Conservation (phyloP, 2,888 invertebrate genomes). For the Lissonota sp. region DNA sequence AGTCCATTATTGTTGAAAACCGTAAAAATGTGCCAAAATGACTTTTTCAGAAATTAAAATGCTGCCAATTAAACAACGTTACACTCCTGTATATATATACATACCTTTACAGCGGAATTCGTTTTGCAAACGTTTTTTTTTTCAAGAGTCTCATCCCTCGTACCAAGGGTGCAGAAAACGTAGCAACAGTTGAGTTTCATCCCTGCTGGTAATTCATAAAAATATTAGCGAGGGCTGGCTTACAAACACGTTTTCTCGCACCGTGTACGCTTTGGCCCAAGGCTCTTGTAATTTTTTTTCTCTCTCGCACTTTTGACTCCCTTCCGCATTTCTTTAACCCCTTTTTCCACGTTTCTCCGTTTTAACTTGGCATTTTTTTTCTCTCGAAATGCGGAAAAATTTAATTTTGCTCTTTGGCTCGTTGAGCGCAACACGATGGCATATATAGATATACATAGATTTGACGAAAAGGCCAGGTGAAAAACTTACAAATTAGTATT, state of each 20-base stretch:
- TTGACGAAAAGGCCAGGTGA: too few relatives aligned
- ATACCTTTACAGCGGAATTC: background rate
- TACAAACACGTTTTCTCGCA: constrained; percentile 9
- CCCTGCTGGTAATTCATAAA: constrained; percentile 44
- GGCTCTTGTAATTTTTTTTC: constrained; percentile 16
- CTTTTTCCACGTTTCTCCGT: background rate
- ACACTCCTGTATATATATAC: too few relatives aligned
- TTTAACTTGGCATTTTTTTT: background rate
- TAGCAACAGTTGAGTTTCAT: constrained; percentile 38
- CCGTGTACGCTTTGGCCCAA: background rate
- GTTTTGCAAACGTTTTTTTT: constrained; percentile 43
- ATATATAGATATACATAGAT: too few relatives aligned
- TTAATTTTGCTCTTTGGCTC: too few relatives aligned
- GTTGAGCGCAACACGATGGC: too few relatives aligned
- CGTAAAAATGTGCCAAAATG: too few relatives aligned
- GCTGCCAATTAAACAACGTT: too few relatives aligned
- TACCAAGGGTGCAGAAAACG: constrained; percentile 37
- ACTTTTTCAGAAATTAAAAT: too few relatives aligned
- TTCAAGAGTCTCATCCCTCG: constrained; percentile 31
- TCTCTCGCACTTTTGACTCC: background rate
- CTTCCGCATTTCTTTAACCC: background rate
- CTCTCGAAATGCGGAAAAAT: background rate
- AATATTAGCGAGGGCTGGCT: constrained; percentile 18
- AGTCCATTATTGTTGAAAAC: too few relatives aligned
- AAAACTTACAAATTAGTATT: too few relatives aligned